Evolutionary conservation across 2,113 vertebrate genomes (phyloP).

Genomic region (Delphinapterus leucas): DNA sequence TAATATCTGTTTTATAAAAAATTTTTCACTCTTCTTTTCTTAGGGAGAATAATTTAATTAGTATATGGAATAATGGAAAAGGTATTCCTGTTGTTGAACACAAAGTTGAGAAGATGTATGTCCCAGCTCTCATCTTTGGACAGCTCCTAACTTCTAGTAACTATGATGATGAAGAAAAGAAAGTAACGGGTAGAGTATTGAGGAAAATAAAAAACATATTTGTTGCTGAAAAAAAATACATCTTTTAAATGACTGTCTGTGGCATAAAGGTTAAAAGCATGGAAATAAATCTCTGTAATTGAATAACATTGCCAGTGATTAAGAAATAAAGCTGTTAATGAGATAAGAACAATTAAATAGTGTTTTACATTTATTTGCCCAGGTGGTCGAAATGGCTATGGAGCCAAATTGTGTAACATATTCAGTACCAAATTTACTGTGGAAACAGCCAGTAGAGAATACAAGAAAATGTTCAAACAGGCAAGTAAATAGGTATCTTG

Average conservation of each 20-base stretch:
- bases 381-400: constrained; percentile 99
- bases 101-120: constrained; percentile 97
- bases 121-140: constrained; percentile 99
- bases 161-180: constrained; percentile 96
- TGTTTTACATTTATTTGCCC: constrained; percentile 48
- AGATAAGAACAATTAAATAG: neutral
- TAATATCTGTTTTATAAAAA: constrained; percentile 49
- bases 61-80: constrained; percentile 98
- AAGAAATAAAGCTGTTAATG: constrained; percentile 19
- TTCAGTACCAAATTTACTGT: constrained; percentile 98
- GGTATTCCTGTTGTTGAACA: constrained; percentile 98
- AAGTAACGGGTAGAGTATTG: constrained; percentile 94
- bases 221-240: neutral
- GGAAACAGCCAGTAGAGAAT: constrained; percentile 95
- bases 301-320: constrained; percentile 2
- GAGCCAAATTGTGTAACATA: constrained; percentile 98
- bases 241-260: constrained; percentile 10
- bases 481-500: constrained; percentile 76
- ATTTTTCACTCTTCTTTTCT: neutral
- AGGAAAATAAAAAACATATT: neutral
- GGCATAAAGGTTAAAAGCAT: constrained; percentile 16
- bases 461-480: constrained; percentile 94
- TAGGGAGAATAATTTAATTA: constrained; percentile 96
- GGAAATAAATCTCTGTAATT: neutral
- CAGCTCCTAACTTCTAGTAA: constrained; percentile 98